phyloP scores from a whole-genome alignment of 2,888 invertebrate species.

The Vannuccia rotundouncinata region DNA sequence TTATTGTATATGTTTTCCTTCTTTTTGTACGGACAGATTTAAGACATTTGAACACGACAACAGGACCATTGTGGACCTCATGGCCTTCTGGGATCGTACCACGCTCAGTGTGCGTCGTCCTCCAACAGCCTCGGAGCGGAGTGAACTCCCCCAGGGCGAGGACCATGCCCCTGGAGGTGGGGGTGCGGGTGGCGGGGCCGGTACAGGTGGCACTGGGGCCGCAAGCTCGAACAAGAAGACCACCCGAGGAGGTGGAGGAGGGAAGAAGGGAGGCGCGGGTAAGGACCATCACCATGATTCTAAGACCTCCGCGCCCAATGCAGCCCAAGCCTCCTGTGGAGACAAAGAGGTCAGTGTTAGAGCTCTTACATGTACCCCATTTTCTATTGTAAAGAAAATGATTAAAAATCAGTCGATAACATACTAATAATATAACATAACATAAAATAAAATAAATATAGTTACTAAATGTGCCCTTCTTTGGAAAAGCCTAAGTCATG shows the following conservation, averaged over 20 bases:
- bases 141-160: constrained; percentile 36
- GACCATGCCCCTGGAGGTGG: constrained; percentile 43
- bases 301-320: background rate
- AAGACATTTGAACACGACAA: constrained; percentile 51
- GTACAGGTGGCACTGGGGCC: constrained; percentile 43
- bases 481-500: no score
- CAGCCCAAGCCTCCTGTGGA: constrained; percentile 39
- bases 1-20: background rate
- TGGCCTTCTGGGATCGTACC: constrained; percentile 55
- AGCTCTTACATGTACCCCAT: constrained; percentile 45
- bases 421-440: no score
- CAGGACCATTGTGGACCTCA: constrained; percentile 51
- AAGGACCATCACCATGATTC: constrained; percentile 9
- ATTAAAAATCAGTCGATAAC: no score
- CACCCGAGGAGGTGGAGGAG: constrained; percentile 6
- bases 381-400: no score
- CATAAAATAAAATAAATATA: no score
- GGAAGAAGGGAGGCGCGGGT: background rate
- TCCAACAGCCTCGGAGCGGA: constrained; percentile 49
- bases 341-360: constrained; percentile 43
- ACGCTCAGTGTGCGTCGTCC: constrained; percentile 47
- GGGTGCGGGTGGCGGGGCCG: constrained; percentile 48
- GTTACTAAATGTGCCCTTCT: no score
- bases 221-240: constrained; percentile 19
- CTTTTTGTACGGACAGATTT: constrained; percentile 46